These are phyloP conservation scores for Parotocinclus haroldoi DNA, from an alignment of 2,797 vertebrate genomes.

Conservation along the genomic window DNA sequence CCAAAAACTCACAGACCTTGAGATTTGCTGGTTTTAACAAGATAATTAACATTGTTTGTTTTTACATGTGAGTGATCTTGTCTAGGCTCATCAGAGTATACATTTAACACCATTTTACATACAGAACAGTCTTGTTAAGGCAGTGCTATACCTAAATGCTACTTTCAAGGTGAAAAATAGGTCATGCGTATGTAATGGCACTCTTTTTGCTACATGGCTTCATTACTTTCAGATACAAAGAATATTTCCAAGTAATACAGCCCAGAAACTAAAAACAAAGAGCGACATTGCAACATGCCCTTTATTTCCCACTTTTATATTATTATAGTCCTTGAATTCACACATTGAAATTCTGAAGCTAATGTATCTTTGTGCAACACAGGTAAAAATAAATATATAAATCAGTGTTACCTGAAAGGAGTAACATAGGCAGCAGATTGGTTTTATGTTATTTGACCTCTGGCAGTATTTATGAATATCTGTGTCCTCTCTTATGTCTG, in stretches of 20 bases:
- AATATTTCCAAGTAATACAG: too few species aligned
- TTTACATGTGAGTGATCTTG: too few species aligned
- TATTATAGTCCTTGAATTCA: conserved; percentile 53
- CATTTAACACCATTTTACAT: not conserved
- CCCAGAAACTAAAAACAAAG: too few species aligned
- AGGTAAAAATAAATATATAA: conserved; percentile 16
- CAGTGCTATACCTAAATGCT: not conserved
- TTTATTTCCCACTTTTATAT: conserved; percentile 50
- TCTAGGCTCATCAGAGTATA: too few species aligned
- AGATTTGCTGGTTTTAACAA: too few species aligned
- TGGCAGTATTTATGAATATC: conserved; percentile 5
- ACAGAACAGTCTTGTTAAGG: not conserved
- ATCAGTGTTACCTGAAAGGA: conserved; percentile 29
- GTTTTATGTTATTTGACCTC: conserved; percentile 44
- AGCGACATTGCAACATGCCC: too few species aligned
- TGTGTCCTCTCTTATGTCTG: not conserved
- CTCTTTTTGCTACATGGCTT: conserved; percentile 3
- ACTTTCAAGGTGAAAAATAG: not conserved
- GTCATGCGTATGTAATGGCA: conserved; percentile 5
- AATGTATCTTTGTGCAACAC: conserved; percentile 22
- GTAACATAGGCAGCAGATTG: conserved; percentile 41
- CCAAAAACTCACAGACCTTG: too few species aligned
- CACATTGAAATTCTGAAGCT: conserved; percentile 45
- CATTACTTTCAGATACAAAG: too few species aligned
- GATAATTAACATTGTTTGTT: too few species aligned